Evolutionary conservation across 2,113 vertebrate species (phyloP).

Genomic region (Platysternon megacephalum): DNA sequence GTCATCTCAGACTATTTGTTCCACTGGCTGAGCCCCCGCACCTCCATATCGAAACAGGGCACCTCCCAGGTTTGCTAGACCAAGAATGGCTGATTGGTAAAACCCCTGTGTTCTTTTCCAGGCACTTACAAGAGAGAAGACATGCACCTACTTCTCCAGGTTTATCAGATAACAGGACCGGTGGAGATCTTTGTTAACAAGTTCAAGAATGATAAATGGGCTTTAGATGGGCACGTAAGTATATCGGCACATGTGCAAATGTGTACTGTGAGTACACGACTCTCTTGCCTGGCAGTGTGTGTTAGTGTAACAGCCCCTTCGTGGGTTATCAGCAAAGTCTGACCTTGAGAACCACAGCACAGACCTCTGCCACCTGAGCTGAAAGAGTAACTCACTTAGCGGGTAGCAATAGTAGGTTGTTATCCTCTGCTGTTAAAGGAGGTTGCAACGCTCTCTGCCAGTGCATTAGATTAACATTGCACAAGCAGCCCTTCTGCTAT

Average conservation of each 20-base stretch:
- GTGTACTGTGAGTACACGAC: fast-evolving
- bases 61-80: not conserved
- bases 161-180: constrained; percentile 92
- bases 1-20: not conserved
- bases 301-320: not conserved
- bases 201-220: constrained; percentile 96
- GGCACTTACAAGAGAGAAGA: constrained; percentile 94
- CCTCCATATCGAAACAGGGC: not conserved
- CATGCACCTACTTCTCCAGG: constrained; percentile 93
- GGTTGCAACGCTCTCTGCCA: fast-evolving
- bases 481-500: fast-evolving
- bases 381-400: not conserved
- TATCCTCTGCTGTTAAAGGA: not conserved
- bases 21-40: not conserved
- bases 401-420: not conserved
- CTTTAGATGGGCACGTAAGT: constrained; percentile 96
- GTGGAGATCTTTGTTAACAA: constrained; percentile 95
- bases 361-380: not conserved
- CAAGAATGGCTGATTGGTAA: not conserved
- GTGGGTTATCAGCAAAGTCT: not conserved
- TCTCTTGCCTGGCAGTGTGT: fast-evolving
- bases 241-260: not conserved
- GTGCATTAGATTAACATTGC: fast-evolving
- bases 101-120: constrained; percentile 52
- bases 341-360: not conserved